Evolutionary conservation across 1,140 invertebrate species (phyloP).

Genomic region (Dreissena polymorpha): DNA sequence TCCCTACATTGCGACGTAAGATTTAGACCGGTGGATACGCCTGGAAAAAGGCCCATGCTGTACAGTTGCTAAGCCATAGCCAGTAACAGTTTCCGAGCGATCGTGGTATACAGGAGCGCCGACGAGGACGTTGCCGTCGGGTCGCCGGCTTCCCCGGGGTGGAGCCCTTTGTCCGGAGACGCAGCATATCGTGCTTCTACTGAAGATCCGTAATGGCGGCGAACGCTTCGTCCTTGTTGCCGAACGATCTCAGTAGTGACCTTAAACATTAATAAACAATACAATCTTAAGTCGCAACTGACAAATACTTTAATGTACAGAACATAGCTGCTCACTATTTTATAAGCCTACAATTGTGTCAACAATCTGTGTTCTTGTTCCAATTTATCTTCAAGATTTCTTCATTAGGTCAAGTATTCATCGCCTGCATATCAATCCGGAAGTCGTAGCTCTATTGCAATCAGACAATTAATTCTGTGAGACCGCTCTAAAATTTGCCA

Average conservation of each 20-base stretch:
- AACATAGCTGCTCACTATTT: too few relatives aligned
- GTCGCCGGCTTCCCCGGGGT: not conserved
- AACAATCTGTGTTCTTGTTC: too few relatives aligned
- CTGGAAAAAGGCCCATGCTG: conserved; percentile 28
- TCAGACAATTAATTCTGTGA: too few relatives aligned
- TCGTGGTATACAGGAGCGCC: conserved; percentile 35
- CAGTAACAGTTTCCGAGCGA: conserved; percentile 37
- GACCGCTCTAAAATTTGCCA: too few relatives aligned
- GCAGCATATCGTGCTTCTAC: conserved; percentile 30
- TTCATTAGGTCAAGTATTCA: too few relatives aligned
- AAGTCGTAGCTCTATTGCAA: too few relatives aligned
- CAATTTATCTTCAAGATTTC: too few relatives aligned
- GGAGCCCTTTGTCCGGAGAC: not conserved
- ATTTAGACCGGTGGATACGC: not conserved
- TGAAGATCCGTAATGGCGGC: conserved; percentile 32
- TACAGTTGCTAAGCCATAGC: conserved; percentile 48
- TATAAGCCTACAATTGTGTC: too few relatives aligned
- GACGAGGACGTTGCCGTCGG: not conserved
- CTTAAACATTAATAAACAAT: conserved; percentile 30
- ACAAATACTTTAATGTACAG: too few relatives aligned
- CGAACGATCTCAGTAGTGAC: conserved; percentile 18
- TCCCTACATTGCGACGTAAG: too few relatives aligned
- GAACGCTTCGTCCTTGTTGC: conserved; percentile 28
- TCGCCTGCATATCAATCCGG: too few relatives aligned
- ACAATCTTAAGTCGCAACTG: not conserved